Evolutionary conservation across 2,797 vertebrate genomes (phyloP).

Genomic region (Darevskia nairensis): DNA sequence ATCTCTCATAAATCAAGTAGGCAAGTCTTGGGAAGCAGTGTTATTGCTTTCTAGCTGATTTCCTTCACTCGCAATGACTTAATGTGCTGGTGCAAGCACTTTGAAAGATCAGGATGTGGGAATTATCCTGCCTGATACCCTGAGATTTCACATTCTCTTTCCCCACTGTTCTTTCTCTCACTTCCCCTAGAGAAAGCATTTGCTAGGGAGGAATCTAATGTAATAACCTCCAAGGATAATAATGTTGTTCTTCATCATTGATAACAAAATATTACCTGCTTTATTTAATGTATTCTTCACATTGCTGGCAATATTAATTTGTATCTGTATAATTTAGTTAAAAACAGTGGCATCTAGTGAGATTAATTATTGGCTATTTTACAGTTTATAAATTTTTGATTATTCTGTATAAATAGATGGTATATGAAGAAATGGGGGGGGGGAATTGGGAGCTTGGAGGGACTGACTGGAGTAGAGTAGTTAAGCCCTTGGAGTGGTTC

Average conservation of each 20-base stretch:
- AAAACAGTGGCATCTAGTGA: background rate
- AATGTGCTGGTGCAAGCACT: background rate
- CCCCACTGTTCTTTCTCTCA: background rate
- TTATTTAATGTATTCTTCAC: background rate
- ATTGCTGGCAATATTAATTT: background rate
- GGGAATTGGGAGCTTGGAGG: no score
- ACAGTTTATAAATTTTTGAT: background rate
- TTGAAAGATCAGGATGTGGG: background rate
- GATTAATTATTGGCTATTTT: background rate
- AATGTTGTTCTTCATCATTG: background rate
- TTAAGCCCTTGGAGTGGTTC: no score
- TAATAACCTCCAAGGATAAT: background rate
- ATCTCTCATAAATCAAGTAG: background rate
- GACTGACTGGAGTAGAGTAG: no score
- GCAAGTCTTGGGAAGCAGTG: background rate
- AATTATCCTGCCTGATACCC: background rate
- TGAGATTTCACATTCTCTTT: background rate
- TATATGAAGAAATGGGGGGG: no score
- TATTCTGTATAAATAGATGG: background rate
- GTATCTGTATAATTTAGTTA: no score
- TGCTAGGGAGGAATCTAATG: background rate
- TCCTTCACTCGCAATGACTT: background rate
- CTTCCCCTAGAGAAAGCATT: background rate
- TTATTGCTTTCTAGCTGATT: background rate
- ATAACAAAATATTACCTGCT: background rate